These are phyloP conservation scores for Drosophila nr. perissopoda DNA, from an alignment of 2,888 invertebrate species.

Conservation along the genomic window DNA sequence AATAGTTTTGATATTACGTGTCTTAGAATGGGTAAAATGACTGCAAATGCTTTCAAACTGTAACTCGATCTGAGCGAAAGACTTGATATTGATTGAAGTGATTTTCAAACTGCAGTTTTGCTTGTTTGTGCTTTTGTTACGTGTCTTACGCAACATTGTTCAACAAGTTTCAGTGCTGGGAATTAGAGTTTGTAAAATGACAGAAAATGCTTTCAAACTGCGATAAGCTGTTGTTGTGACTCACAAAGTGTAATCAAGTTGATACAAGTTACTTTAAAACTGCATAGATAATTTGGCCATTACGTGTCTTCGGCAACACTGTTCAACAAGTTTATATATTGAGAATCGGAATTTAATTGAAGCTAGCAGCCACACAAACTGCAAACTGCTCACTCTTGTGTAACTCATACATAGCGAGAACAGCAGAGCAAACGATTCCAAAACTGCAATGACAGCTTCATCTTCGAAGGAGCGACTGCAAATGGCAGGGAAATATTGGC, in stretches of 20 bases:
- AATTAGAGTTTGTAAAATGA: no score
- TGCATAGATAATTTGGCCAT: not conserved
- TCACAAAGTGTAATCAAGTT: not conserved
- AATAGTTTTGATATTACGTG: not conserved
- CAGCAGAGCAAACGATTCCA: not conserved
- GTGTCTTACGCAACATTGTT: not conserved
- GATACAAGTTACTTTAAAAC: not conserved
- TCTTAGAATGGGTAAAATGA: not conserved
- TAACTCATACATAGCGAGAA: not conserved
- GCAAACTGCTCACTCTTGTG: not conserved
- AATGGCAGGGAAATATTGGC: no score
- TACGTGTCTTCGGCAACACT: not conserved
- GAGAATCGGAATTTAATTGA: not conserved
- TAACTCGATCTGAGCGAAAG: not conserved
- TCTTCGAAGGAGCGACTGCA: not conserved
- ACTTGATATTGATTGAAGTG: no score
- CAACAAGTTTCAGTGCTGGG: no score
- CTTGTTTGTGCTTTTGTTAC: no score
- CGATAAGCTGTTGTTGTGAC: not conserved
- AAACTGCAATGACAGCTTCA: not conserved
- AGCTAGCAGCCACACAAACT: not conserved
- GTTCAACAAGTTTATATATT: not conserved
- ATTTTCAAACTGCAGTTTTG: not conserved
- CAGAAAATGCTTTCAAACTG: not conserved
- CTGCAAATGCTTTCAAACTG: not conserved